Base-by-base conservation (phyloP, 53 echinoderm and acorn worm genomes). In the Echinarachnius parma region DNA sequence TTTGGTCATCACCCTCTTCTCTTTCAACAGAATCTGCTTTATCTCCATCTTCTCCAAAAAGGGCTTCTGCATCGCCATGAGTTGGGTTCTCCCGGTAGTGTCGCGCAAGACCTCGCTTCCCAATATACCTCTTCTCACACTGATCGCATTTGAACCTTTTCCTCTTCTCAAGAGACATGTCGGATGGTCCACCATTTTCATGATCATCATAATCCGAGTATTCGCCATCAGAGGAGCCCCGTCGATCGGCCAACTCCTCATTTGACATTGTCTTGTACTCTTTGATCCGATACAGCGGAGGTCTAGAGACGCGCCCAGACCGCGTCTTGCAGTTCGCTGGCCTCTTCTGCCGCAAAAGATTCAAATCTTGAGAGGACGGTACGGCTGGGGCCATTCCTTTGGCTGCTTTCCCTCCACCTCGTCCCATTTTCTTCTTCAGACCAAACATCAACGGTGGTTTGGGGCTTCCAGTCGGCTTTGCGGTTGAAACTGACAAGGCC, bases 261-360 rank as follows among this genome's bases (percentile, higher is more conserved):
- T 69, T 64, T 19, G 47, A 58, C 46, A 86, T 69, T 2, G 86
- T 86, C 24, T 82, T 82, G 68, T 86, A 90, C 29, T 90, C 82
- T 47, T 82, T 78, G 44, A 86, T 78, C 21, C 82, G 72, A 33
- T 90, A 87, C 20, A 69, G 26, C 0, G 96, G 96, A 16, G 96
- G 96, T 47, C 84, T 75, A 22, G 96, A 95, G 23, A 95, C 77
- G 26, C 96, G 77, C 3, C 96, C 96, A 5, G 96, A 95, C 33
- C 96, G 62, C 7, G 96, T 95, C 29, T 78, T 85, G n/a, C 53
- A 49, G 21, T 48, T 57, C 34, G 66, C 59, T 27, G 64, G 67
- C 74, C 83, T 60, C 83, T 83, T 61, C 52, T 48, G 46, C 47
- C 36, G 59, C 59, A 63, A 3, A 20, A 62, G 52, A 21, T 63